A percentile compares a stretch with the other conserved stretches of the same genome.
phyloP scores from a whole-genome alignment of 2,797 vertebrate genomes.

The Carcharodon carcharias region DNA sequence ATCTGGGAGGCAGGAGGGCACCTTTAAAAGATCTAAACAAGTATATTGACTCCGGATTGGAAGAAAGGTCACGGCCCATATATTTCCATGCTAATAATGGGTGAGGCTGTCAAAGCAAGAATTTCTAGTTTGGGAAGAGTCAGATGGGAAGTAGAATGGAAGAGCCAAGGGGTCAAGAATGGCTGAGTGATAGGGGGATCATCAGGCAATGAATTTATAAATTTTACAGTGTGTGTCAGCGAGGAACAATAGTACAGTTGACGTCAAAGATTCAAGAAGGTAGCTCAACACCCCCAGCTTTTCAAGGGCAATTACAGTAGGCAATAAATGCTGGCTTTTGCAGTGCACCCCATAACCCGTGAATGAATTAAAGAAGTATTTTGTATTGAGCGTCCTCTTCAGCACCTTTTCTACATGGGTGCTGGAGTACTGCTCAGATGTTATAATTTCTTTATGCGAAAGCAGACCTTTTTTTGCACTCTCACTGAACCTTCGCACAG shows the following conservation, averaged over 20 bases:
- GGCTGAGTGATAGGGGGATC: no score
- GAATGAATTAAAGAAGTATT: background rate
- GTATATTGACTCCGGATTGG: background rate
- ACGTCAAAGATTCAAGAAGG: no score
- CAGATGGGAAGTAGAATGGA: background rate
- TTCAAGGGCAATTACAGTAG: no score
- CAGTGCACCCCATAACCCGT: no score
- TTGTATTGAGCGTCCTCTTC: background rate
- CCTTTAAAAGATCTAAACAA: background rate
- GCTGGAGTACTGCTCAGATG: background rate
- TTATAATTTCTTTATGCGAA: background rate
- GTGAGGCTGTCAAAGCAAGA: no score
- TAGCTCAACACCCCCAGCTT: no score
- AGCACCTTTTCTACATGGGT: background rate
- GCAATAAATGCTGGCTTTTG: no score
- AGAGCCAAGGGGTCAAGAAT: background rate
- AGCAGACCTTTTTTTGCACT: background rate
- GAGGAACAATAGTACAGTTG: no score
- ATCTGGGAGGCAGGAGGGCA: background rate
- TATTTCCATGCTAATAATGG: no score
- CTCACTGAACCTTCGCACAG: background rate
- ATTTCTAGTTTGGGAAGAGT: background rate
- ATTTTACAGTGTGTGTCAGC: no score
- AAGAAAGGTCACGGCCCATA: background rate
- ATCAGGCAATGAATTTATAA: no score